Base-by-base conservation (phyloP, 2,888 invertebrate species). In the Dendrolimus pini region DNA sequence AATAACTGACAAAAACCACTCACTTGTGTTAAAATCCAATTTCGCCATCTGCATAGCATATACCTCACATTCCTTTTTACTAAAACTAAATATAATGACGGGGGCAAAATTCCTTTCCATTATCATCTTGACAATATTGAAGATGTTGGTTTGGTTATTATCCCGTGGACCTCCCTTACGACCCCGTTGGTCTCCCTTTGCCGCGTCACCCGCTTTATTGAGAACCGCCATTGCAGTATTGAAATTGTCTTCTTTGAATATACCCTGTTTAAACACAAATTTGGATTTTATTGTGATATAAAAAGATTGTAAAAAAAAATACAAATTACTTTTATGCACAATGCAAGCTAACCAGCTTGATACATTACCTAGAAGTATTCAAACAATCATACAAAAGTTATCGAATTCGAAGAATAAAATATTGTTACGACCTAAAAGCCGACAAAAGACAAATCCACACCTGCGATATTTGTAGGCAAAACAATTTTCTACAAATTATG, bases 21-120 rank as follows among this genome's bases (percentile, higher is more conserved):
- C 75, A 95, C 96, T 93, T 41, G 96, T 96, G 79, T 99, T 99
- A 75, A 99, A 98, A 87, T 99, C 99, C 68, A 99, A 87, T 82
- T 98, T 98, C 0, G 98, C 95, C 95, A 99, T 96, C 83, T 98
- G 97, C 93, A 97, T 94, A 0, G 99, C 99, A 80, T 98, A 99
- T 0, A 95, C 88, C 82, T 99, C 99, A 77, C 99, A 99, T 69
- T 99, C 99, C 78, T 98, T 99, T 78, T 99, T 98, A 74, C 98
- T 98, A 83, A 99, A 99, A 77, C 99, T 99, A 91, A 99, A 99
- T 59, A 99, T 97, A 68, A 99, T 99, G 6, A 99, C 98, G 0
- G 99, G 99, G 0, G 99, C 97, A 82, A 99, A 97, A 81, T 97
- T 98, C 41, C 98, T 92, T 77, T 99, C 99, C 97, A 99, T 98